phyloP scores from a whole-genome alignment of 1,140 invertebrate genomes.

The Papilio polytes region DNA sequence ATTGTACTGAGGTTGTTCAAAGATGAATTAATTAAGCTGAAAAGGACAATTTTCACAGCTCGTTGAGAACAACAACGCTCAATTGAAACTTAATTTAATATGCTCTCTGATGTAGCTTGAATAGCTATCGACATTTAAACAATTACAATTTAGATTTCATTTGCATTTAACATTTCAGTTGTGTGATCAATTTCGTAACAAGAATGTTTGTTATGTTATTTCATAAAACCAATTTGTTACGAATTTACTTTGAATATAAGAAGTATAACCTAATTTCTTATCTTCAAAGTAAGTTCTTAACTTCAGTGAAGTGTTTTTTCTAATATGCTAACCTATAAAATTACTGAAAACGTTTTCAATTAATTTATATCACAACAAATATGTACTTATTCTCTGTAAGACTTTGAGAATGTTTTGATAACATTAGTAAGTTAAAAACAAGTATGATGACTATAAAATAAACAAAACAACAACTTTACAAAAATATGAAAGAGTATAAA shows the following conservation, averaged over 20 bases:
- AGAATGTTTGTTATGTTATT: background rate
- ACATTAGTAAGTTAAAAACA: background rate
- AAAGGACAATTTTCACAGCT: constrained; percentile 12
- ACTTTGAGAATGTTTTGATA: too few relatives aligned
- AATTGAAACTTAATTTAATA: constrained; percentile 19
- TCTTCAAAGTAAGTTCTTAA: too few relatives aligned
- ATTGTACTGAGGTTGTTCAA: background rate
- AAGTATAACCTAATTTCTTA: too few relatives aligned
- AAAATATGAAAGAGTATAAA: constrained; percentile 35
- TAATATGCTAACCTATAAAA: too few relatives aligned
- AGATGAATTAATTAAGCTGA: constrained; percentile 5
- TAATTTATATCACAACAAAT: too few relatives aligned
- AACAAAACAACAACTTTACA: constrained; percentile 27
- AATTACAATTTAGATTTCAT: background rate
- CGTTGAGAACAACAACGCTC: constrained; percentile 9
- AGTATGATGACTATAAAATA: constrained; percentile 16
- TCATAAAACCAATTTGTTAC: too few relatives aligned
- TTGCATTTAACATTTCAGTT: background rate
- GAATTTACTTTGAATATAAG: too few relatives aligned
- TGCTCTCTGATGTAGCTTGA: constrained; percentile 1
- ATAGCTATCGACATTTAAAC: background rate
- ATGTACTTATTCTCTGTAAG: too few relatives aligned
- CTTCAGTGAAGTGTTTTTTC: too few relatives aligned
- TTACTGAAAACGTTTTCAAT: too few relatives aligned
- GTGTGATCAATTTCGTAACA: background rate